phyloP scores from a whole-genome alignment of 30 jellyfish, hydroid and myxozoan genomes.

The Nemopilema nomurai region DNA sequence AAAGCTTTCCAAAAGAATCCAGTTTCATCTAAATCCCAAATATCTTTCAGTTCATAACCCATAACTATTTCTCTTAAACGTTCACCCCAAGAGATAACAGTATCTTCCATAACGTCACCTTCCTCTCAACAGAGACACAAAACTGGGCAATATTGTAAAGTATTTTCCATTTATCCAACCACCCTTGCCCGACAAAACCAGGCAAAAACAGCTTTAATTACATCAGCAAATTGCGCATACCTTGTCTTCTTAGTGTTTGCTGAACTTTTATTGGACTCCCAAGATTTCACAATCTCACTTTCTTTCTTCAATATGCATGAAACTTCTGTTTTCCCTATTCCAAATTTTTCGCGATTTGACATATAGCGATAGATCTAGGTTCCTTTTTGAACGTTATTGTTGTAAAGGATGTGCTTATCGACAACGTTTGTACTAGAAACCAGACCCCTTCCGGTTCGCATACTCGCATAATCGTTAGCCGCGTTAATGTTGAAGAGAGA shows the following conservation, averaged over 20 bases:
- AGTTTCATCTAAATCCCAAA: slow-evolving; percentile 39
- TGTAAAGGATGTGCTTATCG: too few relatives aligned
- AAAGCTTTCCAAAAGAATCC: slow-evolving; percentile 56
- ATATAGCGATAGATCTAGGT: background rate
- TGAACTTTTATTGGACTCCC: background rate
- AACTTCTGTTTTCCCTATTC: too few relatives aligned
- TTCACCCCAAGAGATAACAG: slow-evolving; percentile 53
- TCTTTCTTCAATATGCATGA: background rate
- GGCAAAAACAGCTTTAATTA: background rate
- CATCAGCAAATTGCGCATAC: background rate
- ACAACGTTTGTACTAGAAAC: too few relatives aligned
- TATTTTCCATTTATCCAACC: slow-evolving; percentile 29
- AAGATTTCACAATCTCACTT: background rate
- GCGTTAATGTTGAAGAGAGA: too few relatives aligned
- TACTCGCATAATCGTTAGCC: too few relatives aligned
- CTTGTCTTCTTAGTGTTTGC: background rate
- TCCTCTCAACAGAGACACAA: slow-evolving; percentile 45
- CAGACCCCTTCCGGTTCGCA: too few relatives aligned
- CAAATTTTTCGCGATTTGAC: background rate
- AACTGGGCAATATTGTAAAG: slow-evolving; percentile 28
- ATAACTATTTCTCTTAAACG: slow-evolving; percentile 25
- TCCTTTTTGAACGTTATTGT: background rate
- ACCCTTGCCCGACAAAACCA: background rate
- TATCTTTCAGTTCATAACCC: slow-evolving; percentile 41
- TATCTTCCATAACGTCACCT: slow-evolving; percentile 28